Evolutionary conservation across 2,888 invertebrate genomes (phyloP), one percentile per base, ranked within the genome.

Genomic region (Caradrina clavipalpis): DNA sequence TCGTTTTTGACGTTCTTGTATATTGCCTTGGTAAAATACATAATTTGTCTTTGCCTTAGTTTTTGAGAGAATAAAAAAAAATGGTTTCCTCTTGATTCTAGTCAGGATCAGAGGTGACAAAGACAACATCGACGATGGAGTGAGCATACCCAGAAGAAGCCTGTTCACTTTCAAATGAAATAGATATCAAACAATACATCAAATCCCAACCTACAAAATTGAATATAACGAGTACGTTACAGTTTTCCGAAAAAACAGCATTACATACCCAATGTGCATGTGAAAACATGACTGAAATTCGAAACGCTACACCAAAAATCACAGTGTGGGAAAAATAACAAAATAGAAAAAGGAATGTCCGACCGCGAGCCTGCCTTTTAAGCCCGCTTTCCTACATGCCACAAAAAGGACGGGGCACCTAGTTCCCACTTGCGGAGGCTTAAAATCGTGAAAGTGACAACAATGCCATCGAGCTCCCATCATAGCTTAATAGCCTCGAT

Each of bases 311-410:
- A 49, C 49, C 31, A 67, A 72, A 71, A 58, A 66, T 54, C 47
- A 39, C 39, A n/a, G 19, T 49, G 42, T 45, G 47, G 26, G 1
- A 53, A 74, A 65, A 74, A 75, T 13, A 22, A 53, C 39, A 69
- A 39, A 60, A 49, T 19, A 10, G 15, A 51, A 73, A 74, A 56
- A 39, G 26, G 39, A 68, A 56, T 19, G 39, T 17, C 17, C 19
- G 6, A 45, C 49, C 53, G 26, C 51, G 10, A 65, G 47, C 73
- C 47, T 53, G 11, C 13, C 39, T 5, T 56, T 60, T 56, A 21
- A 42, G n/a, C 45, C 11, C n/a, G 51, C 31, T 73, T 58, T 19
- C 39, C 56, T 39, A 51, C 39, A 22, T 6, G 59, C 74, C 56
- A 56, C 45, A 60, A 73, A 75, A 59, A 68, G 39, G 22, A 54